A percentile compares a stretch with the other conserved stretches of the same genome.
Conservation (phyloP, 2,113 vertebrate species). For the Ochotona curzoniae region DNA sequence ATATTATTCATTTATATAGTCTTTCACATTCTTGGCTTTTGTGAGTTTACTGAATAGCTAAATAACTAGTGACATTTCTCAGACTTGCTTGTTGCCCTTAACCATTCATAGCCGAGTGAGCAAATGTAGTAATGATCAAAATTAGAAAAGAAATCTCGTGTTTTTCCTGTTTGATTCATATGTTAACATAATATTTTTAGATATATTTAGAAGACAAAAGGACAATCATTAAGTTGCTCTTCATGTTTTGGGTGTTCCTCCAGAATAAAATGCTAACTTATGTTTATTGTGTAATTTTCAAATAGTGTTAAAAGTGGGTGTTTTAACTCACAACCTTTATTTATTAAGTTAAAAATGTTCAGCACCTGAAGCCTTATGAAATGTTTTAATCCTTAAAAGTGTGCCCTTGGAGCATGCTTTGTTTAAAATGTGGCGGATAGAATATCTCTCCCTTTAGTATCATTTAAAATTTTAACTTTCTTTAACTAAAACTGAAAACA, state of each 20-base stretch:
- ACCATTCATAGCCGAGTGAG: background rate
- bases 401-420: background rate
- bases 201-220: background rate
- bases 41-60: background rate
- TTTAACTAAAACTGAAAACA: constrained; percentile 20
- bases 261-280: constrained; percentile 1
- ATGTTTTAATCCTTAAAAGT: background rate
- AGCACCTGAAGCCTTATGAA: constrained; percentile 13
- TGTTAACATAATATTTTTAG: background rate
- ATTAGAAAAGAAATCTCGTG: background rate
- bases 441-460: constrained; percentile 28
- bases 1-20: constrained; percentile 15
- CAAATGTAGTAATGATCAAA: background rate
- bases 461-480: constrained; percentile 52
- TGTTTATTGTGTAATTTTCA: constrained; percentile 4
- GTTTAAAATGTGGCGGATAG: background rate
- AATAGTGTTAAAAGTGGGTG: background rate
- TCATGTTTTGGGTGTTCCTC: constrained; percentile 1
- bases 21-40: background rate
- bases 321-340: constrained; percentile 19
- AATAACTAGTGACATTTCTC: background rate
- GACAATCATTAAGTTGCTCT: background rate
- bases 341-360: constrained; percentile 20
- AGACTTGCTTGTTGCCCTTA: background rate
- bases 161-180: constrained; percentile 3